A percentile compares a stretch with the other conserved stretches of the same genome.
Conservation (phyloP, 2,113 vertebrate genomes). For the Gopherus evgoodei region DNA sequence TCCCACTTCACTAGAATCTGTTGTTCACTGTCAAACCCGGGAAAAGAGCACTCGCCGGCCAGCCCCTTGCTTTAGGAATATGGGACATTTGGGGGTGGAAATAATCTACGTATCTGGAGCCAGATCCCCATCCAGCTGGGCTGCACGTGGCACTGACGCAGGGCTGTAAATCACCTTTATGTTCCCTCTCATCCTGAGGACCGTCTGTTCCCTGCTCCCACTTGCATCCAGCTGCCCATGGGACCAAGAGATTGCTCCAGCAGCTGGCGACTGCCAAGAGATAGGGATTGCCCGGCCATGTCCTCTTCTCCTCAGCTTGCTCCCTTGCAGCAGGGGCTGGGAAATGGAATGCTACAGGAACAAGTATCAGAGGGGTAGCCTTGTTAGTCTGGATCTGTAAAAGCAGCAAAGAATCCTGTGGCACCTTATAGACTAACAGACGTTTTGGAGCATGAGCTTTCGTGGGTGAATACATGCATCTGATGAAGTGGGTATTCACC, state of each 20-base stretch:
- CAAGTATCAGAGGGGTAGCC: no score
- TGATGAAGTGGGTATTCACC: no score
- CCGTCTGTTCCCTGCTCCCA: background rate
- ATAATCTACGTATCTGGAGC: accelerated
- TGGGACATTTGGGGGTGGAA: background rate
- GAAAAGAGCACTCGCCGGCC: background rate
- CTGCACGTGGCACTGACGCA: background rate
- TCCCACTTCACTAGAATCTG: accelerated
- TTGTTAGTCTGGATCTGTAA: no score
- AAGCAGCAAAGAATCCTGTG: no score
- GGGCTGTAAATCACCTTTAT: background rate
- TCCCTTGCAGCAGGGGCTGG: background rate
- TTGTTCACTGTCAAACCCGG: background rate
- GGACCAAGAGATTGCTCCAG: background rate
- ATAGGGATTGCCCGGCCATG: background rate
- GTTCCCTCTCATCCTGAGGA: background rate
- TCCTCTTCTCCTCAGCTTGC: background rate
- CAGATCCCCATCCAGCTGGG: background rate
- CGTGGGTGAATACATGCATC: no score
- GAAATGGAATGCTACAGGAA: background rate
- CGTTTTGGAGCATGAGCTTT: no score
- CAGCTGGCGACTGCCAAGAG: background rate
- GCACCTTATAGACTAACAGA: no score
- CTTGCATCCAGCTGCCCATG: background rate
- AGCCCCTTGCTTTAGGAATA: background rate